Evolutionary conservation across 2,888 invertebrate genomes (phyloP).

Genomic region (Aromia moschata): DNA sequence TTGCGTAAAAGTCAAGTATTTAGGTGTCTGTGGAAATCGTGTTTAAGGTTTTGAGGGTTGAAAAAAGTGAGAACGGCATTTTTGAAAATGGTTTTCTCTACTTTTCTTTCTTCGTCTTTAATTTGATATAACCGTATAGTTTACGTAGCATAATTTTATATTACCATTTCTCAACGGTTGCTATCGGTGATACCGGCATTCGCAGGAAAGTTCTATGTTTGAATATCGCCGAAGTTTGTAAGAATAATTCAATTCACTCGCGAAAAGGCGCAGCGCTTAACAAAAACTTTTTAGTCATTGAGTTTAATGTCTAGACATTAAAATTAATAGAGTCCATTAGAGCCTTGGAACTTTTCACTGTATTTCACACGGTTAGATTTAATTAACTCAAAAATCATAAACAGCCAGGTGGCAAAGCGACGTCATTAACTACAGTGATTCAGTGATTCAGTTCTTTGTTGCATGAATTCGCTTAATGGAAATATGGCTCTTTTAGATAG

Average conservation of each 20-base stretch:
- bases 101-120: too few relatives aligned
- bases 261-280: neutral
- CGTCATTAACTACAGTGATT: too few relatives aligned
- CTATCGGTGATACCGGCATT: neutral
- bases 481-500: too few relatives aligned
- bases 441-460: too few relatives aligned
- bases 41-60: too few relatives aligned
- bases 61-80: too few relatives aligned
- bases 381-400: neutral
- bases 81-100: too few relatives aligned
- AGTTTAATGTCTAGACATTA: slow-evolving; percentile 9
- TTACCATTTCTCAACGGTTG: neutral
- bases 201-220: neutral
- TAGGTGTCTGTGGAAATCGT: too few relatives aligned
- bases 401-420: too few relatives aligned
- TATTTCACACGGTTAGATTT: neutral
- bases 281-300: neutral
- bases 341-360: neutral
- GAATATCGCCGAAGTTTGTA: neutral
- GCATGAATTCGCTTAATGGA: too few relatives aligned
- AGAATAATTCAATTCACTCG: neutral
- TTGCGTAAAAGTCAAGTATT: too few relatives aligned
- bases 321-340: neutral
- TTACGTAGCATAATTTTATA: neutral
- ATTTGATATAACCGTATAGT: too few relatives aligned